Conservation (phyloP, 2,797 vertebrate species). For the Poeciliopsis infans region DNA sequence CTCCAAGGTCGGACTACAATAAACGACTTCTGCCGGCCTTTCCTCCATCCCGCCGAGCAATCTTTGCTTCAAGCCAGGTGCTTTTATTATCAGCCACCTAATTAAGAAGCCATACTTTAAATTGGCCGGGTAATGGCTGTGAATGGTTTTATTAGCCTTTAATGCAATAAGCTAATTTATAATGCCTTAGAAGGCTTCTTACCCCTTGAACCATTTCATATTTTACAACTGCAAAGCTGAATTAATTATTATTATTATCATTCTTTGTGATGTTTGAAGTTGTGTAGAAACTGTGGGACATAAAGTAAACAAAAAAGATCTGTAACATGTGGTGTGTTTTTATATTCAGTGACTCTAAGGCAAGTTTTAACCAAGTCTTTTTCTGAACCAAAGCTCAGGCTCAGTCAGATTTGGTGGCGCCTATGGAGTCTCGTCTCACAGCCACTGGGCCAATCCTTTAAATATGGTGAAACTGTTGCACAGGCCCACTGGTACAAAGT, state of each 20-base stretch:
- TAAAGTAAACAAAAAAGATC: neutral
- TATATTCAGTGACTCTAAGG: too few relatives aligned
- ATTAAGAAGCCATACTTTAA: constrained; percentile 75
- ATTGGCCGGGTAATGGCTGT: constrained; percentile 73
- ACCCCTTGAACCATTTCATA: neutral
- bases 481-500: too few relatives aligned
- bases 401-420: neutral
- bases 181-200: constrained; percentile 48
- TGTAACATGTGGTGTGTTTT: too few relatives aligned
- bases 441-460: too few relatives aligned
- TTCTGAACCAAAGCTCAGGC: neutral
- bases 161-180: constrained; percentile 78
- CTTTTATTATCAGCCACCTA: constrained; percentile 74
- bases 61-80: constrained; percentile 68
- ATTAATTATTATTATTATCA: too few relatives aligned
- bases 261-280: neutral
- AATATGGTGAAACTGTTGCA: neutral
- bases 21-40: constrained; percentile 41
- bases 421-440: neutral
- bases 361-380: neutral
- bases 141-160: constrained; percentile 73
- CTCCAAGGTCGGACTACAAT: constrained; percentile 68
- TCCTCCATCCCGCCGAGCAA: constrained; percentile 23
- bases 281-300: neutral
- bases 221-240: neutral